Conservation (phyloP, 2,797 vertebrate genomes). For the Limnodromus scolopaceus region DNA sequence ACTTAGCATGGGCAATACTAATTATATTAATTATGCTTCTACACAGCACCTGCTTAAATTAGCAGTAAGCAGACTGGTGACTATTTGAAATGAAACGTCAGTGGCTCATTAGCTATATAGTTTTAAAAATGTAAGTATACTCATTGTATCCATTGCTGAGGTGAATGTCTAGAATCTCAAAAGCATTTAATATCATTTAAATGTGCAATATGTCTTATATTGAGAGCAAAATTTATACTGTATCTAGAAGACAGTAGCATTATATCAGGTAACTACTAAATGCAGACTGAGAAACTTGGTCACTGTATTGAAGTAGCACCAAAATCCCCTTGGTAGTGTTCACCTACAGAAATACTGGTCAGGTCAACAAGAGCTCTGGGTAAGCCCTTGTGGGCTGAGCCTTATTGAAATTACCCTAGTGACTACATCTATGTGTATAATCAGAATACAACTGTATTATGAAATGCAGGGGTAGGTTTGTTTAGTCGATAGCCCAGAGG, state of each 20-base stretch:
- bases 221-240: not conserved
- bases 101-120: not conserved
- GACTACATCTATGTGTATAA: not conserved
- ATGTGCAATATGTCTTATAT: not conserved
- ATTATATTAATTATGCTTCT: slow-evolving; percentile 42
- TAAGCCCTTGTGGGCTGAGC: not conserved
- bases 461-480: not conserved
- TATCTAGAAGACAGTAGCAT: not conserved
- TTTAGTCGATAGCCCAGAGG: not conserved
- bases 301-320: not conserved
- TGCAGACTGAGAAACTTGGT: not conserved
- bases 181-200: not conserved
- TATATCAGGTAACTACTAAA: not conserved
- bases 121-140: not conserved
- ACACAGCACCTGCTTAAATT: not conserved
- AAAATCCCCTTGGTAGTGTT: not conserved
- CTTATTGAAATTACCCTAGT: not conserved
- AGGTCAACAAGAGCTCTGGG: not conserved
- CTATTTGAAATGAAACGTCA: not conserved
- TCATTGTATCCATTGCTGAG: not conserved
- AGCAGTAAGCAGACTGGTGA: not conserved
- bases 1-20: slow-evolving; percentile 16
- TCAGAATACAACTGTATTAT: not conserved
- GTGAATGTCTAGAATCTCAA: not conserved
- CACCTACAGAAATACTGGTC: not conserved